phyloP scores from a whole-genome alignment of 35 echinoderm and acorn worm species.

The Anneissia japonica region DNA sequence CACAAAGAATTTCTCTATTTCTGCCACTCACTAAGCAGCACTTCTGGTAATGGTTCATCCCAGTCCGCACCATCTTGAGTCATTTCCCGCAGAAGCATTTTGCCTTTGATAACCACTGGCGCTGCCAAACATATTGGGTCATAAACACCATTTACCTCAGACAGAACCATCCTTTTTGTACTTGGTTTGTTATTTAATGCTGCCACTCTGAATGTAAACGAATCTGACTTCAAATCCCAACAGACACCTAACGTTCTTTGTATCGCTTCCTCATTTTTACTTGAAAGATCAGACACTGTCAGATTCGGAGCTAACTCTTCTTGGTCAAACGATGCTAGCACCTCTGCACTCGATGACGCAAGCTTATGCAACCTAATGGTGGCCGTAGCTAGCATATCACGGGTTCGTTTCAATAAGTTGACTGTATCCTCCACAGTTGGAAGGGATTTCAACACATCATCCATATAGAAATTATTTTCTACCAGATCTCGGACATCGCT shows the following conservation, averaged over 20 bases:
- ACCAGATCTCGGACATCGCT: slow-evolving; percentile 10
- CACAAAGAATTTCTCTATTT: slow-evolving; percentile 21
- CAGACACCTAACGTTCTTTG: slow-evolving; percentile 33
- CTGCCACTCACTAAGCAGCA: too few relatives aligned
- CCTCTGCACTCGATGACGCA: slow-evolving; percentile 23
- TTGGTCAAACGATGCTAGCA: slow-evolving; percentile 38
- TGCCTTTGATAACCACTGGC: slow-evolving; percentile 43
- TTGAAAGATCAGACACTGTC: slow-evolving; percentile 18
- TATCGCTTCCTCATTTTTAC: background rate
- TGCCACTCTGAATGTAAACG: slow-evolving; percentile 26
- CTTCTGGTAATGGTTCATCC: slow-evolving; percentile 26
- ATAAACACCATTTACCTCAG: slow-evolving; percentile 31
- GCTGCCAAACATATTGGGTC: slow-evolving; percentile 34
- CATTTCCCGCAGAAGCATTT: slow-evolving; percentile 30
- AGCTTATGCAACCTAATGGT: slow-evolving; percentile 48
- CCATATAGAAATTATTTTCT: slow-evolving; percentile 39
- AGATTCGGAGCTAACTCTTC: slow-evolving; percentile 22
- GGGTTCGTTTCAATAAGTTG: slow-evolving; percentile 27
- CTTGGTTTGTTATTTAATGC: background rate
- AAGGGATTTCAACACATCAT: slow-evolving; percentile 16
- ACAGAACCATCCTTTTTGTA: slow-evolving; percentile 20
- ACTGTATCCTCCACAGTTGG: slow-evolving; percentile 41
- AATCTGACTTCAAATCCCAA: slow-evolving; percentile 23
- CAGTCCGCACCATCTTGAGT: slow-evolving; percentile 5
- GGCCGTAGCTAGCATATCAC: slow-evolving; percentile 37